These are phyloP conservation scores for Hypolimnas misippus DNA, from an alignment of 2,888 invertebrate genomes.

Conservation along the genomic window DNA sequence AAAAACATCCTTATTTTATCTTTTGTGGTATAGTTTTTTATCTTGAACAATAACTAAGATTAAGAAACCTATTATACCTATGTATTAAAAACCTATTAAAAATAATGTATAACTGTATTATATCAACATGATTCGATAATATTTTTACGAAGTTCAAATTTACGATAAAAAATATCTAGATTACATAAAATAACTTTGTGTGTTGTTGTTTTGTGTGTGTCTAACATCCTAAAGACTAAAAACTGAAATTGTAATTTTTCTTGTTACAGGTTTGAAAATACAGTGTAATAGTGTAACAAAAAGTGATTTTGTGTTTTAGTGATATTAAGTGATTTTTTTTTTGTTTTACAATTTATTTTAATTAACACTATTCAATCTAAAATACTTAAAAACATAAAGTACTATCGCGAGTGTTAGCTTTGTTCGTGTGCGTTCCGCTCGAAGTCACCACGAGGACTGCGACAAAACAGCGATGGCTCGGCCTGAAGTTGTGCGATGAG, in stretches of 20 bases:
- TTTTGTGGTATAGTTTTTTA: no score
- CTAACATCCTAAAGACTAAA: no score
- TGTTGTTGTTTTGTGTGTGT: no score
- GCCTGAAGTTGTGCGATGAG: conserved; percentile 83
- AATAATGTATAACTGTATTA: no score
- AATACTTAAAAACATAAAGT: conserved; percentile 15
- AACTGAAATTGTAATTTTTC: background rate
- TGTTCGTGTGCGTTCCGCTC: conserved; percentile 14
- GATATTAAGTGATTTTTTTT: conserved; percentile 13
- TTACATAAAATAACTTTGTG: no score
- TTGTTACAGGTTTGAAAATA: conserved; percentile 23
- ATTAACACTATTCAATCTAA: background rate
- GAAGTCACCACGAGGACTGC: conserved; percentile 68
- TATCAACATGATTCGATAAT: no score
- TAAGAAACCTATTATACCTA: no score
- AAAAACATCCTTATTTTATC: no score
- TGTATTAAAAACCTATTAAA: no score
- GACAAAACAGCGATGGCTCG: conserved; percentile 79
- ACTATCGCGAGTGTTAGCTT: conserved; percentile 6
- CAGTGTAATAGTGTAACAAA: background rate
- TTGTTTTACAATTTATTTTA: background rate
- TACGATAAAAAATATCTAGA: no score
- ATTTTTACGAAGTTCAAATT: no score
- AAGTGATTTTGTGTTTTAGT: conserved; percentile 15
- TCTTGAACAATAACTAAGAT: no score